Evolutionary conservation across 2,113 vertebrate genomes (phyloP).

Genomic region (Merops nubicus): DNA sequence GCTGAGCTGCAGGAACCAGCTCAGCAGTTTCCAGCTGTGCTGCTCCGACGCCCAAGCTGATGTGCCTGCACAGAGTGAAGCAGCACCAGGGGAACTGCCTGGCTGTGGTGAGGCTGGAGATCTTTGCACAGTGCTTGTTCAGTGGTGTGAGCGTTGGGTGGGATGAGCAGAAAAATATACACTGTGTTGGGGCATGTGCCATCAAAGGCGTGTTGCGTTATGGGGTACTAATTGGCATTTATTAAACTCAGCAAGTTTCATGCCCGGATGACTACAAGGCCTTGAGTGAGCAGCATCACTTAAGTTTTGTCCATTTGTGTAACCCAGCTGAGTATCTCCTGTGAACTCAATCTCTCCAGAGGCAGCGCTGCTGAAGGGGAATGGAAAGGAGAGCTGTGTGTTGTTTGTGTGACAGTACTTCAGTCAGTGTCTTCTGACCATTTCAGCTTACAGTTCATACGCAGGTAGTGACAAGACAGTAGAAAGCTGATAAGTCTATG

Average conservation of each 20-base stretch:
- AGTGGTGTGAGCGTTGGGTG: neutral
- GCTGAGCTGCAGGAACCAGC: neutral
- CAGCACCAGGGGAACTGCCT: neutral
- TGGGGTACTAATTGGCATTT: neutral
- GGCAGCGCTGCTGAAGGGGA: neutral
- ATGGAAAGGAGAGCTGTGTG: neutral
- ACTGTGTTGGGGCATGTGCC: neutral
- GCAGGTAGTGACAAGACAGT: neutral
- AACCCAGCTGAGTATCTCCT: neutral
- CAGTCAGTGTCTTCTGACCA: neutral
- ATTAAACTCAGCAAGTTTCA: neutral
- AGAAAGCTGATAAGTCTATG: neutral
- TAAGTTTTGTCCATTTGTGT: neutral
- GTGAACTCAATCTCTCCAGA: neutral
- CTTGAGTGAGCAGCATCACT: neutral
- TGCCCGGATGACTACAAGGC: neutral
- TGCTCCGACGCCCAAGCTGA: neutral
- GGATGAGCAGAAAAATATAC: neutral
- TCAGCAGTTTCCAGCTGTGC: neutral
- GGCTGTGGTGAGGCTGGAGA: neutral
- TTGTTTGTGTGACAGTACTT: neutral
- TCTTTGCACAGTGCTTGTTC: fast-evolving
- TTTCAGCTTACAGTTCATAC: neutral
- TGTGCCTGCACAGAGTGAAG: neutral
- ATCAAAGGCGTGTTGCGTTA: neutral